A percentile compares a stretch with the other conserved stretches of the same genome.
Evolutionary conservation across 2,797 vertebrate species (phyloP).

Genomic region (Hydrophis major): DNA sequence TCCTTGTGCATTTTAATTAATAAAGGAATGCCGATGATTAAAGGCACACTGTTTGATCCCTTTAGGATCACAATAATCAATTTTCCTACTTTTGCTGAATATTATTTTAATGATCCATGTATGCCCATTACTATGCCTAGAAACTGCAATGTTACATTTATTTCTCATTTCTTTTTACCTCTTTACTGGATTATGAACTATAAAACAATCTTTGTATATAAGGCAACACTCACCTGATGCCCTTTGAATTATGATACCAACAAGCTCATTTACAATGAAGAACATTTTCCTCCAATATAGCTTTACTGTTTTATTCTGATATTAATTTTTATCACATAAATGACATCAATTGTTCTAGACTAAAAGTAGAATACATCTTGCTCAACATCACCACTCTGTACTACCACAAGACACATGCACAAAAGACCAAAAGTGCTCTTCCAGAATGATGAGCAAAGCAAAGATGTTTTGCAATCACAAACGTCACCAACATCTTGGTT

Average conservation of each 20-base stretch:
- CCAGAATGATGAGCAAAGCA: conserved; percentile 41
- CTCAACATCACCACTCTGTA: conserved; percentile 46
- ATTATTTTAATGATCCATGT: conserved; percentile 44
- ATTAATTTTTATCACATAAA: conserved; percentile 30
- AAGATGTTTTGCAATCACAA: conserved; percentile 32
- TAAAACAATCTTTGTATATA: conserved; percentile 18
- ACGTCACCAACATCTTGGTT: conserved; percentile 38
- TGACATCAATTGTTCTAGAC: conserved; percentile 42
- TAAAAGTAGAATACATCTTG: conserved; percentile 41
- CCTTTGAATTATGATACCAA: conserved; percentile 22
- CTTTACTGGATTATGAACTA: conserved; percentile 18
- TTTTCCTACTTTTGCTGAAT: conserved; percentile 35
- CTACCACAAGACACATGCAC: conserved; percentile 52
- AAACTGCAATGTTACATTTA: conserved; percentile 29
- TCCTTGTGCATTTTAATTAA: conserved; percentile 42
- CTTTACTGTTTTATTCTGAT: conserved; percentile 27
- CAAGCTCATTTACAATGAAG: conserved; percentile 30
- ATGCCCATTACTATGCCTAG: conserved; percentile 42
- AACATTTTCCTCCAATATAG: conserved; percentile 4
- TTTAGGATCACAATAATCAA: conserved; percentile 41
- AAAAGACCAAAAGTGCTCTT: conserved; percentile 36
- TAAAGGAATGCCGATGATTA: conserved; percentile 49
- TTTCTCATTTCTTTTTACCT: conserved; percentile 10
- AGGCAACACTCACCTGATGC: conserved; percentile 33
- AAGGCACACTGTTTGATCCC: conserved; percentile 55